Base-by-base conservation (phyloP, 2,113 vertebrate species). In the Caretta caretta region DNA sequence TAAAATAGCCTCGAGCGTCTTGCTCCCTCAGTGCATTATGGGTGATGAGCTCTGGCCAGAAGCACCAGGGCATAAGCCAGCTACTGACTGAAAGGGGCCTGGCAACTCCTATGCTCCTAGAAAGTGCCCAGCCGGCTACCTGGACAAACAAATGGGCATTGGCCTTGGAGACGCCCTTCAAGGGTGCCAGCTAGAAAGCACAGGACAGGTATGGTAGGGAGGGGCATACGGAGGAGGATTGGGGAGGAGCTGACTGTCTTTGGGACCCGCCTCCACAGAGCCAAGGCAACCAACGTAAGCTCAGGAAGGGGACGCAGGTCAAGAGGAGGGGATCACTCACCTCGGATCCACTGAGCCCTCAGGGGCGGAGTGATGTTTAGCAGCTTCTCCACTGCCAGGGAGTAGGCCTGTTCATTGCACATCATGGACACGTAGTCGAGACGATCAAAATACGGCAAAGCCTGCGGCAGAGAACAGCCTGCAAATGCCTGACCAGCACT, bases 361-460 rank as follows among this genome's bases (percentile, higher is more conserved):
- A 65, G 88, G 0, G 99, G 99, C 0, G 99, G 99, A 35, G 98
- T 98, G 97, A 99, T 99, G 96, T 99, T 99, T 16, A 99, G 99
- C 83, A 99, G 97, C 89, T 99, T 99, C 97, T 99, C 99, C 93
- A 99, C 99, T 0, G 99, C 99, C 93, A 99, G 95, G 3, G 99
- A 98, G 56, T 99, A 99, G 10, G 99, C 99, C 96, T 99, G 97
- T 53, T 99, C 99, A 0, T 99, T 99, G 87, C 99, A 99, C 99
- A 99, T 99, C 99, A 99, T 99, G 94, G 99, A 99, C 56, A 99
- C 99, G 3, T 99, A 99, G 94, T 99, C 99, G 3, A 99, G 98
- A 7, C 99, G 99, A 97, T 99, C 99, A 10, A 99, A 99, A 94
- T 99, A 99, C 0, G 99, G 99, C 56, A 99, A 97, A 1, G 99